Evolutionary conservation across 1,140 invertebrate species (phyloP), one percentile per base, ranked within the genome.

Genomic region (Drosophila nigrodunni): DNA sequence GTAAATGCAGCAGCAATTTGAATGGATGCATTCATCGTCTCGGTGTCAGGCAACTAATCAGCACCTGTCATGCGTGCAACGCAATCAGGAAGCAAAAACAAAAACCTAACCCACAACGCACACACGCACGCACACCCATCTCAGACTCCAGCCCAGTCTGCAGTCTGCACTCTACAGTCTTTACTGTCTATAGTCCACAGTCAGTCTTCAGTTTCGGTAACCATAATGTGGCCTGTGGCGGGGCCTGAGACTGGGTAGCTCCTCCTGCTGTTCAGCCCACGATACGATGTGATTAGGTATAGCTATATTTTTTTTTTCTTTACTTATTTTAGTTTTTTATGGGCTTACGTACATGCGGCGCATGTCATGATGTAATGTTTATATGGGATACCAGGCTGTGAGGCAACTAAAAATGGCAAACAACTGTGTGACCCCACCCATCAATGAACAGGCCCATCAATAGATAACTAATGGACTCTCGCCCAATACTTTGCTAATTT

Each of bases 41-140:
- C 47, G 67, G 58, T 75, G 73, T 75, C 52, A 62, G 66, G 67
- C 67, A 77, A 67, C 71, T 87, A 87, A 87, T 87, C 83, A 87
- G 80, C 83, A 88, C 83, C 83, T 87, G 83, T 88, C 83, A 87
- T 67, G 62, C 72, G 61, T 62, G 61, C 46, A 83, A 79, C 52
- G 78, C 79, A 88, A 87, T 82, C 82, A 86, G 83, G 82, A 86
- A 86, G 77, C 80, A 71, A 70, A 50, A 59, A 58, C 30, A 71
- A 50, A 50, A 60, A 60, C 46, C 55, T 68, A 59, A 74, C 50
- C 69, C 52, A 65, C 55, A 39, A 18, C 13, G n/a, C 52, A 47
- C 37, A 54, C 21, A 85, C 25, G 6, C 25, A 30, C 25, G 70
- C 78, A 55, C 44, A 43, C 5, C 41, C 2, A 43, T n/a, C 67